These are phyloP conservation scores for Amblyjoppa fuscipennis DNA, from an alignment of 2,888 invertebrate species.

Conservation along the genomic window DNA sequence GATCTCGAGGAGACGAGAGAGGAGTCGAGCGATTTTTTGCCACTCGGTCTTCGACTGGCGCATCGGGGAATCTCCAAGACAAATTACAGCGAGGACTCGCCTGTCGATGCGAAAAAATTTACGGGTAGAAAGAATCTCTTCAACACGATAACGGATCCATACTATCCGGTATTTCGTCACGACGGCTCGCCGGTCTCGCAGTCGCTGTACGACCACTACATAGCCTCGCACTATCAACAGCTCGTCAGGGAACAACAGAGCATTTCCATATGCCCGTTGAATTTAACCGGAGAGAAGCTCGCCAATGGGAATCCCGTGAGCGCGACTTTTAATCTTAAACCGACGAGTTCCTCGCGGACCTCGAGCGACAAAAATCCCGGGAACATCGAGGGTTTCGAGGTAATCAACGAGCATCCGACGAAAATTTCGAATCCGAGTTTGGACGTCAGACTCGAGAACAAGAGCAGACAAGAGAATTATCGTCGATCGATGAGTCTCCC, in stretches of 20 bases:
- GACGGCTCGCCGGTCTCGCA: conserved; percentile 92
- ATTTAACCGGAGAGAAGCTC: conserved; percentile 78
- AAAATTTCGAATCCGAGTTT: conserved; percentile 64
- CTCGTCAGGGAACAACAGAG: conserved; percentile 85
- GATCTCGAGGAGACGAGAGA: conserved; percentile 89
- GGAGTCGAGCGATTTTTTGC: conserved; percentile 87
- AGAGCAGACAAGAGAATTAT: conserved; percentile 81
- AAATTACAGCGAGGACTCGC: conserved; percentile 74
- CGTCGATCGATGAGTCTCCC: conserved; percentile 89
- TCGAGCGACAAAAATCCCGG: conserved; percentile 23
- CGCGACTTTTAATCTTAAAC: conserved; percentile 15
- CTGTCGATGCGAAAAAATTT: conserved; percentile 71
- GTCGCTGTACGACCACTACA: conserved; percentile 90
- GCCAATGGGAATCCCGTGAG: conserved; percentile 46
- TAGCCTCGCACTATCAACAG: conserved; percentile 89
- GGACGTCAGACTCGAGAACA: conserved; percentile 77
- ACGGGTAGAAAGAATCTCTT: conserved; percentile 47
- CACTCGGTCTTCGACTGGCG: conserved; percentile 86
- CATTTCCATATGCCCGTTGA: conserved; percentile 81
- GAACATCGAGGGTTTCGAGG: conserved; percentile 53
- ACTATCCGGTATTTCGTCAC: conserved; percentile 91
- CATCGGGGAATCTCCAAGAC: conserved; percentile 85
- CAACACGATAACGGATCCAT: conserved; percentile 92
- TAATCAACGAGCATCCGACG: conserved; percentile 38
- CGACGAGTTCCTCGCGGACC: not conserved